These are phyloP conservation scores for Atlantisia rogersi DNA, from an alignment of 2,113 vertebrate genomes.

Conservation along the genomic window DNA sequence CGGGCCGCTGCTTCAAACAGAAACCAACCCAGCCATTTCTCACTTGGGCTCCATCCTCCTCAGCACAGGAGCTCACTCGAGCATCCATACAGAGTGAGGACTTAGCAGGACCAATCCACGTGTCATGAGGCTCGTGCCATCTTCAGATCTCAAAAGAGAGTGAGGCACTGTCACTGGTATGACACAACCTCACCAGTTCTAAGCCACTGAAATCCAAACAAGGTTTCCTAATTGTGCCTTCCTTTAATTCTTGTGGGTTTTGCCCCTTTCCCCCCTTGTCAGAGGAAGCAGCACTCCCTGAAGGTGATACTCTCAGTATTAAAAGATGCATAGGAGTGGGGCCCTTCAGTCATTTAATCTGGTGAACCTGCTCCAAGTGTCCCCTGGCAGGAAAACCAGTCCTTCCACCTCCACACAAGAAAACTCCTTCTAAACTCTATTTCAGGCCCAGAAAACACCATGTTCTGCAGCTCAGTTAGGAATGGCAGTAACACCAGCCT, in stretches of 20 bases:
- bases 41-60: accelerated
- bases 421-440: not conserved
- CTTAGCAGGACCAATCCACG: not conserved
- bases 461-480: not conserved
- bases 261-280: not conserved
- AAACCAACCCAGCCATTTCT: not conserved
- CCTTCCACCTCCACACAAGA: not conserved
- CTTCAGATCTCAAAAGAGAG: not conserved
- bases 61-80: not conserved
- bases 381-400: not conserved
- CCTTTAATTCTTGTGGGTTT: not conserved
- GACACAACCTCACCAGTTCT: not conserved
- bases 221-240: not conserved
- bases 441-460: not conserved
- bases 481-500: not conserved
- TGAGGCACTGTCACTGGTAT: accelerated
- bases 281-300: not conserved
- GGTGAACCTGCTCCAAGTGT: not conserved
- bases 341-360: not conserved
- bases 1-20: not conserved
- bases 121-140: not conserved
- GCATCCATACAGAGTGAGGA: accelerated
- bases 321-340: not conserved
- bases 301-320: not conserved
- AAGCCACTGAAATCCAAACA: not conserved